Base-by-base conservation (phyloP, 2,113 vertebrate species). In the Dromaius novaehollandiae region DNA sequence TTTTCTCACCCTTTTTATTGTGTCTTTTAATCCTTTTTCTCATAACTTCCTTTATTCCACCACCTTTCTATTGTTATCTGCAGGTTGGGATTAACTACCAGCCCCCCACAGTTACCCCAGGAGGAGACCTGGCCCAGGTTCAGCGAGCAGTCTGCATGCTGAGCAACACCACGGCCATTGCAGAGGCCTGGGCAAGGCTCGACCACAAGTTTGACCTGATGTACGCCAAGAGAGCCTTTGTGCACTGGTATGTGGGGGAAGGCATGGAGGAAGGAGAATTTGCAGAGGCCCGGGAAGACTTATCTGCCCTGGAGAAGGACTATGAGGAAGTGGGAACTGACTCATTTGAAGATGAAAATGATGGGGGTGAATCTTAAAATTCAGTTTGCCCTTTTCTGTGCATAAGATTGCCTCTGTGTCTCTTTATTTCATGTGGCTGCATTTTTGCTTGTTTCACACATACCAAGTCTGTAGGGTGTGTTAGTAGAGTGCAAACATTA, bases 41-140 rank as follows among this genome's bases (percentile, higher is more conserved):
- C 24, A 25, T 22, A 36, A 36, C 11, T 36, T 20, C 71, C 16
- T 56, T 58, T 36, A 63, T 32, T 70, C 19, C 12, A 69, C 30
- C 8, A 28, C 50, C 26, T 64, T 51, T 68, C 8, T 17, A 5
- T 64, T 65, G n/a, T 18, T 50, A 15, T 68, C 85, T 68, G 25
- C 80, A 98, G 98, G 98, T 98, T 68, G 98, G 98, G 46, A 98
- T 98, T 94, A 98, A 98, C 90, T 98, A 98, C 75, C 98, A 98
- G 94, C 98, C 98, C 8, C 98, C 98, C 3, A 98, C 98, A 0
- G 97, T 97, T 7, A 98, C 98, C 63, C 98, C 98, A 3, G 98
- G 98, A 0, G 98, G 98, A 15, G 98, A 98, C 74, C 95, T 98
- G 13, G 98, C 98, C 40, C 98, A 94, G 32, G 98, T 98, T 5